Percentiles rank a stretch among this genome's conserved stretches.
Evolutionary conservation across 2,888 invertebrate species (phyloP).

Genomic region (Harmothoe impar): DNA sequence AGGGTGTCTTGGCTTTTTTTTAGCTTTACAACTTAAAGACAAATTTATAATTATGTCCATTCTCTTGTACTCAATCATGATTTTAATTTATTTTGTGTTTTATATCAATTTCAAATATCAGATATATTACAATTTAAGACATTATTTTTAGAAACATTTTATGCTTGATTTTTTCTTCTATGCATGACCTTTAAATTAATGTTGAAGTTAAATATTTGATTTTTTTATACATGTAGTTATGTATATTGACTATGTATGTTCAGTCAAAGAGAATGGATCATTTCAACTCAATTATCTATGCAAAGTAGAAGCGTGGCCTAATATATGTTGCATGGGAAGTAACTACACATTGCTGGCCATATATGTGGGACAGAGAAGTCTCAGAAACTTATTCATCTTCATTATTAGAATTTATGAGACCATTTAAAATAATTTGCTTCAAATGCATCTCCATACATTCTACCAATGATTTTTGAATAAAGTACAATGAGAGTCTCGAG

Average conservation of each 20-base stretch:
- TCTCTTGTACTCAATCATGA: slow-evolving; percentile 11
- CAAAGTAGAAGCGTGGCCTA: slow-evolving; percentile 51
- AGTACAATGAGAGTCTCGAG: no score
- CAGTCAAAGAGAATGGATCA: slow-evolving; percentile 40
- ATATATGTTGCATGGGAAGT: slow-evolving; percentile 31
- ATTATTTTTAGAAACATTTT: neutral
- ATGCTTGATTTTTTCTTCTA: neutral
- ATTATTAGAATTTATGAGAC: no score
- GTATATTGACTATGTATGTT: no score
- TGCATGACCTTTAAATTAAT: no score
- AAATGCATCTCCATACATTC: no score
- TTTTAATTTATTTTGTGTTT: slow-evolving; percentile 5
- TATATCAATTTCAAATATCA: neutral
- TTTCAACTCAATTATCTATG: slow-evolving; percentile 31
- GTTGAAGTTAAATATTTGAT: no score
- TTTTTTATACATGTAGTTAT: no score
- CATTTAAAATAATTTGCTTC: no score
- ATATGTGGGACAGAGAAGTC: neutral
- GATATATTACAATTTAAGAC: neutral
- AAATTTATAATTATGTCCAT: slow-evolving; percentile 11
- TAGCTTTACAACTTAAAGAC: neutral
- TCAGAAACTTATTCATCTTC: no score
- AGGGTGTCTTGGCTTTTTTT: neutral
- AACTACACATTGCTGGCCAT: slow-evolving; percentile 34
- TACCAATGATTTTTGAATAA: no score